Base-by-base conservation (phyloP, 2,797 vertebrate genomes). In the Benthosema pterotum region DNA sequence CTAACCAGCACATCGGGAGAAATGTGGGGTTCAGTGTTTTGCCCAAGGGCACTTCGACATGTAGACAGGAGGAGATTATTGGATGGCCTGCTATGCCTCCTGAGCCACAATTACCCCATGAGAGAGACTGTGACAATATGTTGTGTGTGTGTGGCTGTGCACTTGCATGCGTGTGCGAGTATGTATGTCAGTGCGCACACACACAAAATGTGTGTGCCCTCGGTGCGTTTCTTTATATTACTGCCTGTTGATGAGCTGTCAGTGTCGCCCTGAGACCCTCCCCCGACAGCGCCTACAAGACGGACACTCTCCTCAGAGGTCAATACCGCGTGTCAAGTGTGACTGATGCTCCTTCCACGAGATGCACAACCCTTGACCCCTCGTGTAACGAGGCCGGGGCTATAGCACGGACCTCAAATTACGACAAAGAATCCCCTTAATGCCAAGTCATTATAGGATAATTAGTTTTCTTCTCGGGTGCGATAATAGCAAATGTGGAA, bases 371-470 rank as follows among this genome's bases (percentile, higher is more conserved):
- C 87, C 69, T 38, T 79, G 80, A 89, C 83, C 88, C 53, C 55
- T 49, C 5, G 6, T 59, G 70, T 80, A 84, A 78, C 74, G 62
- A 80, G 83, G 73, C 60, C 49, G 15, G 68, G 76, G 75, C n/a
- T n/a, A n/a, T 75, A 62, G 53, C 60, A 58, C 68, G 55, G 69
- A 70, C 60, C 63, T 65, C 69, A 78, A 71, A 82, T 73, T 54
- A 53, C 79, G 85, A 83, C 87, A 83, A 85, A 83, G 32, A 82
- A 75, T 75, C 83, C 71, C 78, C 79, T 73, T 58, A 53, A 55
- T 51, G 67, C 11, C 16, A 83, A 89, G 84, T 80, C 84, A 84
- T 90, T 87, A 86, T 42, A 19, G 79, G 73, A 85, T 86, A 89
- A 88, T 86, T 78, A 83, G 49, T 51, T 51, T 3, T 15, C 25